Evolutionary conservation across 1,140 invertebrate species (phyloP).

Genomic region (Sweltsa coloradensis): DNA sequence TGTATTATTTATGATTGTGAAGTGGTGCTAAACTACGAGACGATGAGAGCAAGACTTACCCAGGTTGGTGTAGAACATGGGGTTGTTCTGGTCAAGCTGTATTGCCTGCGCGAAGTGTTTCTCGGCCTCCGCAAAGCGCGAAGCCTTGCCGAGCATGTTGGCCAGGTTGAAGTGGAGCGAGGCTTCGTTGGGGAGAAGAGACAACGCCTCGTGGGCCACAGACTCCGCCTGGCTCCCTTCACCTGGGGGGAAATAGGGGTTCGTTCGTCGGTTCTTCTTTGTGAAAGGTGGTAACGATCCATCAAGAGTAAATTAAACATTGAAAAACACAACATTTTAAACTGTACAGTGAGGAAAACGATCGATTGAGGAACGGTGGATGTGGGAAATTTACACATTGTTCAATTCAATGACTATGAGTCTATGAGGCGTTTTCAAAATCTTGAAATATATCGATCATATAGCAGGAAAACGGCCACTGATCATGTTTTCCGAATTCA

Average conservation of each 20-base stretch:
- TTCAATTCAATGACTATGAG: too few species aligned
- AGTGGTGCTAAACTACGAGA: slow-evolving; percentile 8
- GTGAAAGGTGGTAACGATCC: too few species aligned
- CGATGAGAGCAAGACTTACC: slow-evolving; percentile 48
- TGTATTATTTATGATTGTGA: slow-evolving; percentile 7
- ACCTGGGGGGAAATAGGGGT: slow-evolving; percentile 34
- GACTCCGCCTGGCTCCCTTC: slow-evolving; percentile 52
- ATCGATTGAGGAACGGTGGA: too few species aligned
- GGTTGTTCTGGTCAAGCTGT: slow-evolving; percentile 46
- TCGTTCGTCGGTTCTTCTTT: too few species aligned
- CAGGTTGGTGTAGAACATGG: slow-evolving; percentile 73
- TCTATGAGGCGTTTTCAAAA: too few species aligned
- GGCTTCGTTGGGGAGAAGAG: slow-evolving; percentile 53
- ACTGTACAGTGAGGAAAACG: too few species aligned
- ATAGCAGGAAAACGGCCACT: too few species aligned
- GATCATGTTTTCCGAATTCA: too few species aligned
- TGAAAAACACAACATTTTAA: too few species aligned
- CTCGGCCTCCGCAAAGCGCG: slow-evolving; percentile 66
- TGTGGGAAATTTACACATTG: too few species aligned
- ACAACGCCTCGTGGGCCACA: slow-evolving; percentile 52
- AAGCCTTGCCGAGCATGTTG: slow-evolving; percentile 76
- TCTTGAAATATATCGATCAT: too few species aligned
- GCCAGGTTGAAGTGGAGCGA: slow-evolving; percentile 75
- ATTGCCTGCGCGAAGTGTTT: slow-evolving; percentile 66
- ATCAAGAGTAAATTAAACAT: too few species aligned